Percentiles rank a stretch among this genome's conserved stretches.
These are phyloP conservation scores for Ephydatia muelleri DNA, from an alignment of 37 sponge, comb jelly and placozoan species.

Conservation along the genomic window DNA sequence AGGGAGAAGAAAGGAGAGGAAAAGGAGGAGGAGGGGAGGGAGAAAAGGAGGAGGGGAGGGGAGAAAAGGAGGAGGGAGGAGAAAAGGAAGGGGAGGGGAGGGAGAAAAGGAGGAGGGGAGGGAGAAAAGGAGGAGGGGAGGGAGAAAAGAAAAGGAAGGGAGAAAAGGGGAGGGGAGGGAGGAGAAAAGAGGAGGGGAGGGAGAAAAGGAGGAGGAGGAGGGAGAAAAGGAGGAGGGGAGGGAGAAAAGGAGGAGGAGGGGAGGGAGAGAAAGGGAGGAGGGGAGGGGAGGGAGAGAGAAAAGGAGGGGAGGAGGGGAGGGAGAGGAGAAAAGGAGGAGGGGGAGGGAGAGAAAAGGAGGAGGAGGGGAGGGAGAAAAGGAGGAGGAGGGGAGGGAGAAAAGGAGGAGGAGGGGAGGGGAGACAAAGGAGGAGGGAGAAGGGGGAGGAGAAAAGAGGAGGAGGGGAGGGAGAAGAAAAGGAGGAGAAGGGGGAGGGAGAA, in stretches of 20 bases:
- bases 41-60: slow-evolving; percentile 86
- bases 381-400: no score
- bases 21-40: no score
- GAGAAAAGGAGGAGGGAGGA: slow-evolving; percentile 60
- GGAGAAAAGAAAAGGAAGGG: background rate
- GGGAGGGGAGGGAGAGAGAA: background rate
- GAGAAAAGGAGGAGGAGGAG: background rate
- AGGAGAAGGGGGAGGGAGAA: slow-evolving; percentile 78
- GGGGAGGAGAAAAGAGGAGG: background rate
- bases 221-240: background rate
- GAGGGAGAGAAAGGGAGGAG: background rate
- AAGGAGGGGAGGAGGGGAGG: no score
- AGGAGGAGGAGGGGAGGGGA: background rate
- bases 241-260: background rate
- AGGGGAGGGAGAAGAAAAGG: background rate
- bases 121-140: slow-evolving; percentile 77
- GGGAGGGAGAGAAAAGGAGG: no score
- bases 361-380: no score
- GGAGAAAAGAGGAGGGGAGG: background rate
- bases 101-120: no score
- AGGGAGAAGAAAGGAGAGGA: no score
- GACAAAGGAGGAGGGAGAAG: background rate
- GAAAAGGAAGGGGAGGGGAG: no score
- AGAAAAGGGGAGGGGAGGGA: no score
- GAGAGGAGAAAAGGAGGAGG: no score